Conservation (phyloP, 1,140 invertebrate species). For the Cotesia typhae region DNA sequence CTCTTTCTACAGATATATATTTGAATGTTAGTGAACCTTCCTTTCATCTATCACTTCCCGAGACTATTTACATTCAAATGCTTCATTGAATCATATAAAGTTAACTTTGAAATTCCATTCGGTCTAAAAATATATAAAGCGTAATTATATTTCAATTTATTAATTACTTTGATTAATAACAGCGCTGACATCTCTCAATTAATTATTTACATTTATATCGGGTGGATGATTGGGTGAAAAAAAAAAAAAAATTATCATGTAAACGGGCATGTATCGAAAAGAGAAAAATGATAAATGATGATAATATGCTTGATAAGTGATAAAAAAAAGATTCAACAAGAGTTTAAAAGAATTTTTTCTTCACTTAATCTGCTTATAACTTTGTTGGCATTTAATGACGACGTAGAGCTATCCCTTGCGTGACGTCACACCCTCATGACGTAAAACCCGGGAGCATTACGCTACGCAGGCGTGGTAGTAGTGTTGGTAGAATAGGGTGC, state of each 20-base stretch:
- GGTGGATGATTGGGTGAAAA: no score
- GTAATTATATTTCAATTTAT: neutral
- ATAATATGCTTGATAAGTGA: neutral
- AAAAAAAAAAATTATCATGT: neutral
- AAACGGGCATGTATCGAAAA: neutral
- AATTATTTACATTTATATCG: neutral
- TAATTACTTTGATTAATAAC: neutral
- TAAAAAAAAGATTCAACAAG: neutral
- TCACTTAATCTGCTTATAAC: neutral
- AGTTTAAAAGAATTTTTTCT: neutral
- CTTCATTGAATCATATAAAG: neutral
- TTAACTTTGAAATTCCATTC: neutral
- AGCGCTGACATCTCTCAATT: neutral
- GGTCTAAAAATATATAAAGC: neutral
- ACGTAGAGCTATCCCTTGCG: slow-evolving; percentile 23
- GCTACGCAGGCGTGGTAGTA: slow-evolving; percentile 51
- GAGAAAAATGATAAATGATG: neutral
- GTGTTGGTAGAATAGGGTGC: slow-evolving; percentile 39
- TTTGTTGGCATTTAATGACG: slow-evolving; percentile 4
- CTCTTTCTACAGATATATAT: neutral
- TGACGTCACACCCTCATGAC: slow-evolving; percentile 48
- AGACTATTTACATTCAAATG: slow-evolving; percentile 17
- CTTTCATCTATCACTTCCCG: slow-evolving; percentile 2
- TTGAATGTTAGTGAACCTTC: neutral
- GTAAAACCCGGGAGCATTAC: slow-evolving; percentile 51